Evolutionary conservation across 2,113 vertebrate genomes (phyloP), one percentile per base, ranked within the genome.

Genomic region (Meriones unguiculatus): DNA sequence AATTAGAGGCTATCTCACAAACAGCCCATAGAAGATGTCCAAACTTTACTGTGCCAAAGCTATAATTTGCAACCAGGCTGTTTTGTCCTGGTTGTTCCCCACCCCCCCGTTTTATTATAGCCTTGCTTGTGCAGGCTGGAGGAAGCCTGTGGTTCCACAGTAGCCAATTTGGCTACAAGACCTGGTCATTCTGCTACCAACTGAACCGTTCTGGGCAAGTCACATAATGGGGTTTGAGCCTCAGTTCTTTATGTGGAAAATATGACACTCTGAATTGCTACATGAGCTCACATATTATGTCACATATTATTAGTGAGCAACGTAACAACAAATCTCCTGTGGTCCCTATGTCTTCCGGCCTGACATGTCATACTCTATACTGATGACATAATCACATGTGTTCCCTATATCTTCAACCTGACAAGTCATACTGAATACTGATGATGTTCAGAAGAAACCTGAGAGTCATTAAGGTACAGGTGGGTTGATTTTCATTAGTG

Each of bases 361-460:
- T 85, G 32, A 84, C 25, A 93, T 82, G 93, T n/a, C 22, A 2
- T 57, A 82, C n/a, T 81, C 76, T 20, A 62, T 25, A 32, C 14
- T 82, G 32, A 73, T 28, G 35, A 96, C 57, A 46, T 46, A 46
- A 46, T 46, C 46, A 46, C 46, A 46, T 46, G 32, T 80, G 25
- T 64, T 64, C 38, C 57, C 24, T n/a, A 46, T 46, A 25, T n/a
- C 64, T 94, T 94, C 14, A 67, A 9, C 32, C 35, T 84, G 30
- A 84, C 22, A 93, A 86, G 94, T 41, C 17, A 1, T 57, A 86
- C n/a, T 81, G 70, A 30, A 62, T 24, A 32, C 13, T 82, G 32
- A 72, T 28, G 35, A 96, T 72, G 46, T 86, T 35, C 5, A 75
- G 69, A 87, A 69, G 86, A 95, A 82, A 70, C 82, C 54, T 52